Conservation (phyloP, 2,113 vertebrate genomes). For the Ariopsis seemanni region DNA sequence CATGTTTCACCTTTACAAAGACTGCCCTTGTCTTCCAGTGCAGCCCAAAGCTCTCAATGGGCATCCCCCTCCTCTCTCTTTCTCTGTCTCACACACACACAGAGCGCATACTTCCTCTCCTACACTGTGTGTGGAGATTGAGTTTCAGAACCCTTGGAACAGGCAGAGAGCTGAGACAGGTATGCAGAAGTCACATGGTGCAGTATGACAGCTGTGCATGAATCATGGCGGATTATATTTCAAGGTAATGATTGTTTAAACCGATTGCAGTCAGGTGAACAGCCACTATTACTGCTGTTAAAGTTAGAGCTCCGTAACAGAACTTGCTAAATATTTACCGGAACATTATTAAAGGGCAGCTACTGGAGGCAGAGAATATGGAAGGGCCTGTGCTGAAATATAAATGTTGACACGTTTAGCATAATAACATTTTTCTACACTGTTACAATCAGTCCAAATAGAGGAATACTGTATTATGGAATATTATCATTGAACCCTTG, state of each 20-base stretch:
- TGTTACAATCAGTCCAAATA: constrained; percentile 3
- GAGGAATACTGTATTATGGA: neutral
- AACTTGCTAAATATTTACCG: constrained; percentile 21
- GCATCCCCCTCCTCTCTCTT: constrained; percentile 16
- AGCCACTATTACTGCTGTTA: constrained; percentile 9
- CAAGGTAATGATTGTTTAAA: constrained; percentile 16
- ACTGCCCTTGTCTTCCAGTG: constrained; percentile 42
- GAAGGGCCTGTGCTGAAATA: neutral
- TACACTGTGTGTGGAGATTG: constrained; percentile 38
- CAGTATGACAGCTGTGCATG: constrained; percentile 30
- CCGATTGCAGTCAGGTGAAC: neutral
- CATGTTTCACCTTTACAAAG: constrained; percentile 53
- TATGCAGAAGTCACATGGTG: constrained; percentile 38
- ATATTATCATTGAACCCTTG: neutral
- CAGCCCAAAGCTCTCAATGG: constrained; percentile 39
- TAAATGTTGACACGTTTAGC: constrained; percentile 3
- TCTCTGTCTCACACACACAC: constrained; percentile 24
- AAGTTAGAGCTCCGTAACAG: constrained; percentile 10
- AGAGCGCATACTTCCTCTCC: constrained; percentile 27
- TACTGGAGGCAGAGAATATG: neutral
- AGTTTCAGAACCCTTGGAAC: constrained; percentile 45
- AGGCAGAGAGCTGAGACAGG: constrained; percentile 21
- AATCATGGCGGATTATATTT: constrained; percentile 35
- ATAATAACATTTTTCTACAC: neutral
- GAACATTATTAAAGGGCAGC: constrained; percentile 14